Evolutionary conservation across 2,888 invertebrate species (phyloP), one percentile per base, ranked within the genome.

Genomic region (Netelia virgata): DNA sequence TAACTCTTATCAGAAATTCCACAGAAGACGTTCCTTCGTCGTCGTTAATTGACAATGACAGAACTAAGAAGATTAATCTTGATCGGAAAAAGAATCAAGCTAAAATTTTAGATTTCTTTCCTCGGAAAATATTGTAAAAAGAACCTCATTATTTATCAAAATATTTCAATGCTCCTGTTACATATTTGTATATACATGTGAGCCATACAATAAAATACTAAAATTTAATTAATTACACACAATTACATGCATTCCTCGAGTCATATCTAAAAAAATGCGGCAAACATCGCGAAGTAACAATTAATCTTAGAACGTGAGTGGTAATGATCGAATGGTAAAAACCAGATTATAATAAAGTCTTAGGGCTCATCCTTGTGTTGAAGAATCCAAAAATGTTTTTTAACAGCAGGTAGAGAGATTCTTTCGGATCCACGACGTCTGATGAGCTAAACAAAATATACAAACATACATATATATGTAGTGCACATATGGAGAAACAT

Each of bases 301-400:
- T 36, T 6, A 6, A 36, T 36, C 36, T 36, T 36, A 6, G 36
- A 36, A 36, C 36, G 6, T 36, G 1, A 6, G 36, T 47, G 14
- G 14, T 47, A 14, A 47, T 11, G 47, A 10, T 14, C 47, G 36
- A 36, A 1, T 36, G 5, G 36, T 36, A 47, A 47, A 47, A 11
- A 47, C 1, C 11, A 14, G 47, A 14, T 47, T 47, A 47, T 47
- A 14, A 5, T 8, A 57, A 57, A 57, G 20, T 57, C 18, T 57
- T 18, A 57, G 0, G 16, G 57, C 16, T 16, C 77, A 41, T 86
- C 86, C 70, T 88, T 88, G 64, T 88, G 76, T 68, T 86, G 82
- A 20, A 87, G 57, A 28, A 88, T 85, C 88, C 88, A 88, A 41
- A 47, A 82, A 63, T 88, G 88, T 64, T 86, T 87, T 64, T 87